Evolutionary conservation across 2,797 vertebrate genomes (phyloP).

Genomic region (Enteromius unitaeniatus): DNA sequence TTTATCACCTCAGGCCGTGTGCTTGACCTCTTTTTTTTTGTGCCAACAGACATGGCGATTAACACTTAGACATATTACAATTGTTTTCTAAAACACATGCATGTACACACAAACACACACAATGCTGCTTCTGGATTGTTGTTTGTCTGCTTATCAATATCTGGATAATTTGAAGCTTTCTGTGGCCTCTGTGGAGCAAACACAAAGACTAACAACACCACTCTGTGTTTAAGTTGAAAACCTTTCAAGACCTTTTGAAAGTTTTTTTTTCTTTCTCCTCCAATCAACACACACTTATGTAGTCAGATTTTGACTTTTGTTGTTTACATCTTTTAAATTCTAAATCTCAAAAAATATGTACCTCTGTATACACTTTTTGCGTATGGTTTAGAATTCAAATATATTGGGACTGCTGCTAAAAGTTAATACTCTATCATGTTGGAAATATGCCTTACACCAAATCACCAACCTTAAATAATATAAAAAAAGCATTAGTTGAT

Average conservation of each 20-base stretch:
- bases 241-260: not conserved
- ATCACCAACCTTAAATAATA: no score
- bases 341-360: no score
- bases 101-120: no score
- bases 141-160: not conserved
- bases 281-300: not conserved
- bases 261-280: not conserved
- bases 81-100: not conserved
- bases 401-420: no score
- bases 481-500: no score
- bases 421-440: no score
- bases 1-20: conserved; percentile 21
- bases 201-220: not conserved
- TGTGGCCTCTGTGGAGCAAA: not conserved
- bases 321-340: not conserved
- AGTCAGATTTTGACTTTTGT: not conserved
- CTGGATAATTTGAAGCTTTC: not conserved
- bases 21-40: conserved; percentile 3
- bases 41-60: conserved; percentile 1
- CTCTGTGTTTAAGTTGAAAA: not conserved
- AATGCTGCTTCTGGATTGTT: not conserved
- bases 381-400: no score
- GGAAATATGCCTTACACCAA: no score
- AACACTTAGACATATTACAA: not conserved
- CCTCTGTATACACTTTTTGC: no score